Percentiles rank a stretch among this genome's conserved stretches.
These are phyloP conservation scores for Rhogogaster chlorosoma DNA, from an alignment of 2,888 invertebrate genomes.

Conservation along the genomic window DNA sequence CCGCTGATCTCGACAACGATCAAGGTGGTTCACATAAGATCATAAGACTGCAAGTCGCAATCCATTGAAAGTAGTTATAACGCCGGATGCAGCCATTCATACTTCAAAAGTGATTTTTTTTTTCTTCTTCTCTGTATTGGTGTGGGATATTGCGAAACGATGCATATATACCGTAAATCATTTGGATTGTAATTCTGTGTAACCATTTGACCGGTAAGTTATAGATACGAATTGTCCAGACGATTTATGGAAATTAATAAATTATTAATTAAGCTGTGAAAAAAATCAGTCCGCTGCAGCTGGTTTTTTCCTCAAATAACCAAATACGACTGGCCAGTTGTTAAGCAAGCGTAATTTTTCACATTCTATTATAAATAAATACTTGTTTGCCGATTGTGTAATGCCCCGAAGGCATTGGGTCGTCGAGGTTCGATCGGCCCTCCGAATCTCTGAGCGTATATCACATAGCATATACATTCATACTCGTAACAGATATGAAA, in stretches of 20 bases:
- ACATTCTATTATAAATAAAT: not conserved
- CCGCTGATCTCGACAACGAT: conserved; percentile 15
- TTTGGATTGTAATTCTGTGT: not conserved
- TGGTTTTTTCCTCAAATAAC: not conserved
- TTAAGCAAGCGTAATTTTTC: not conserved
- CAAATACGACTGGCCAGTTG: not conserved
- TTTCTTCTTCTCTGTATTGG: not conserved
- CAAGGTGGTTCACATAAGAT: conserved; percentile 34
- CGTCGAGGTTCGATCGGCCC: not conserved
- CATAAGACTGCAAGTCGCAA: not conserved
- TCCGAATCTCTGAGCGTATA: not conserved
- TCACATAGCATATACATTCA: not conserved
- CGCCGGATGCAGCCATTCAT: not conserved
- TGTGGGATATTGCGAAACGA: not conserved
- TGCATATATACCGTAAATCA: not conserved
- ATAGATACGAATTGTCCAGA: not conserved
- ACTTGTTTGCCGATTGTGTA: conserved; percentile 17
- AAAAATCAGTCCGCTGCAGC: not conserved
- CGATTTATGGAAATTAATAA: not conserved
- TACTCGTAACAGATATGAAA: not conserved
- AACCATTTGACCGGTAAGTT: not conserved
- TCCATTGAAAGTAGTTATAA: not conserved
- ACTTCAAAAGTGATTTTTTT: not conserved
- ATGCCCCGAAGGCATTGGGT: not conserved
- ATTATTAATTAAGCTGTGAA: not conserved